phyloP scores from a whole-genome alignment of 2,113 vertebrate species.

The Rhombomys opimus region DNA sequence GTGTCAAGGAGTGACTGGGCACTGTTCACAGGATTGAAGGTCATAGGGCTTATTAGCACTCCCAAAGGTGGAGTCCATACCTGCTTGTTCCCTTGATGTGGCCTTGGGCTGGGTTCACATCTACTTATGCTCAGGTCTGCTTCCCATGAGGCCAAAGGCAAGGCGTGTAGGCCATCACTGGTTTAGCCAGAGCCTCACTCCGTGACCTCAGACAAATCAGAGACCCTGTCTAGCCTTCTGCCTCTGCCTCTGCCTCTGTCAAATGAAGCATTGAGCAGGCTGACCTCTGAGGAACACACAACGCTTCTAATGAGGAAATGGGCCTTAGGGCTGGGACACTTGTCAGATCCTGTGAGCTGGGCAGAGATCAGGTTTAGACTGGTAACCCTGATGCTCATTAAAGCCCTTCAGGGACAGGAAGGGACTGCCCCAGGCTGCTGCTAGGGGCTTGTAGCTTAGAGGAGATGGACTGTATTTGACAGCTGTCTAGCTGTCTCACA shows the following conservation, averaged over 20 bases:
- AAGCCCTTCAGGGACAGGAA: background rate
- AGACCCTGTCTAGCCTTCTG: background rate
- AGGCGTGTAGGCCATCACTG: background rate
- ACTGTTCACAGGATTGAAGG: fast-evolving
- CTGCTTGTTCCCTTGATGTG: background rate
- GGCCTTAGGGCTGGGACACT: background rate
- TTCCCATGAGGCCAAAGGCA: background rate
- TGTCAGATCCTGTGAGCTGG: background rate
- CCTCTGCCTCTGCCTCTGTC: background rate
- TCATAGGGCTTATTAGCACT: background rate
- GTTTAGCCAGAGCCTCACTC: background rate
- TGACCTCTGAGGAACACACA: background rate
- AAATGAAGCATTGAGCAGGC: background rate
- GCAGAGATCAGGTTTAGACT: background rate
- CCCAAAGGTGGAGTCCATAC: background rate
- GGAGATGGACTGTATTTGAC: background rate
- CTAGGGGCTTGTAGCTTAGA: background rate
- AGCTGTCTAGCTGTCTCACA: background rate
- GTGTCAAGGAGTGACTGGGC: background rate
- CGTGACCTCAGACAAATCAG: background rate
- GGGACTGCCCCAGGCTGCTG: background rate
- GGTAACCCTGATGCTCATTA: background rate
- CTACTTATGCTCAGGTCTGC: background rate
- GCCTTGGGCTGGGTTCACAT: background rate
- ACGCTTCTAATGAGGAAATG: background rate